Evolutionary conservation across 2,888 invertebrate genomes (phyloP).

Genomic region (Polyommatus icarus): DNA sequence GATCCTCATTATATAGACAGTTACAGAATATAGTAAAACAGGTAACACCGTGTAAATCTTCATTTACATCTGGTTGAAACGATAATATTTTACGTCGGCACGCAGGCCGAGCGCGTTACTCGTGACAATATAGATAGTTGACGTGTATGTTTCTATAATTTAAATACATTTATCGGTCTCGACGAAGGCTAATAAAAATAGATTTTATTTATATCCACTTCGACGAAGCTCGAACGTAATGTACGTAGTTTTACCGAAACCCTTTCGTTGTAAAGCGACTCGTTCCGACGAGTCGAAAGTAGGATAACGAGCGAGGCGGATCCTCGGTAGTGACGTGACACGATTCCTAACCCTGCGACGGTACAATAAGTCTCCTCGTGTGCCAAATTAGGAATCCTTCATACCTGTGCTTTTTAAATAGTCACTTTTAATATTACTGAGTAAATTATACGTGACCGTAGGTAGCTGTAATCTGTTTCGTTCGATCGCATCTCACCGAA

Average conservation of each 20-base stretch:
- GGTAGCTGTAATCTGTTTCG: slow-evolving; percentile 73
- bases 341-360: slow-evolving; percentile 31
- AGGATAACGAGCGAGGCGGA: slow-evolving; percentile 9
- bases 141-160: neutral
- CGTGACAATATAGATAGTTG: slow-evolving; percentile 13
- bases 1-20: slow-evolving; percentile 11
- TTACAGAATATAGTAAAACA: slow-evolving; percentile 17
- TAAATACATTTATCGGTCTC: slow-evolving; percentile 15
- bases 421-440: slow-evolving; percentile 54
- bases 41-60: slow-evolving; percentile 3
- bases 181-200: neutral
- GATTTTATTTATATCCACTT: slow-evolving; percentile 13
- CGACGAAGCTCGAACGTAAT: neutral
- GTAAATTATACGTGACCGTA: slow-evolving; percentile 61
- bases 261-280: neutral
- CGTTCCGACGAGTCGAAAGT: neutral
- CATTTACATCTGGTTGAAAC: slow-evolving; percentile 17
- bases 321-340: slow-evolving; percentile 6
- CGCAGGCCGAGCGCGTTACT: slow-evolving; percentile 1
- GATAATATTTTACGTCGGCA: neutral
- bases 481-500: slow-evolving; percentile 66
- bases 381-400: slow-evolving; percentile 72
- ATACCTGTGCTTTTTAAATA: slow-evolving; percentile 57
- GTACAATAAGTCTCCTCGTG: slow-evolving; percentile 51
- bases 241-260: slow-evolving; percentile 15